These are phyloP conservation scores for Tetranychus piercei DNA, from an alignment of 2,888 invertebrate genomes.

Conservation along the genomic window DNA sequence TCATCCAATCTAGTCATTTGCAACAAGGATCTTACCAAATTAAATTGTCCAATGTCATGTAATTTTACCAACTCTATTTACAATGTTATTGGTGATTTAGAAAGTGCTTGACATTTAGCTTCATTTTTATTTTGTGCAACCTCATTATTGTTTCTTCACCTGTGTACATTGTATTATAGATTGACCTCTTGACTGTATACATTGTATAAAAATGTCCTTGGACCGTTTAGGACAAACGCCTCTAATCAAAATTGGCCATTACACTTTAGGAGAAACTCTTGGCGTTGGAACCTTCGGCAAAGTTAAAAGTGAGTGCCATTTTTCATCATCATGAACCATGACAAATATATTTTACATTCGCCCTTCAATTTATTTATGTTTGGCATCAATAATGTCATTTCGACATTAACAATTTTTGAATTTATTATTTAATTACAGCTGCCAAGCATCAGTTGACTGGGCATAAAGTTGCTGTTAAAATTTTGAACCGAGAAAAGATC, in stretches of 20 bases:
- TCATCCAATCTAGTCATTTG: too few species aligned
- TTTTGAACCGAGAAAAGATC: conserved; percentile 92
- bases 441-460: conserved; percentile 93
- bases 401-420: background rate
- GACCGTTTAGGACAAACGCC: conserved; percentile 21
- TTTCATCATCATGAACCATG: background rate
- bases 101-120: too few species aligned
- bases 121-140: too few species aligned
- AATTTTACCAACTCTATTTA: too few species aligned
- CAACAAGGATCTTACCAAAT: too few species aligned
- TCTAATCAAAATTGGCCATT: conserved; percentile 87
- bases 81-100: too few species aligned
- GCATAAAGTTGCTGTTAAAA: conserved; percentile 96
- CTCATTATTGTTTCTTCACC: too few species aligned
- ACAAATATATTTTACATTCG: background rate
- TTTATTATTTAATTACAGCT: conserved; percentile 37
- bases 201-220: background rate
- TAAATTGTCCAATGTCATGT: too few species aligned
- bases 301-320: conserved; percentile 57
- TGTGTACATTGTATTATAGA: too few species aligned
- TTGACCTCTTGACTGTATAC: too few species aligned
- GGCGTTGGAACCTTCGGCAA: conserved; percentile 98
- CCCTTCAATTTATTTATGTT: background rate
- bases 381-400: background rate
- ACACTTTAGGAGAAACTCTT: conserved; percentile 74